Percentiles rank a stretch among this genome's conserved stretches.
Evolutionary conservation across 2,888 invertebrate genomes (phyloP).

Genomic region (Dermolepida albohirtum): DNA sequence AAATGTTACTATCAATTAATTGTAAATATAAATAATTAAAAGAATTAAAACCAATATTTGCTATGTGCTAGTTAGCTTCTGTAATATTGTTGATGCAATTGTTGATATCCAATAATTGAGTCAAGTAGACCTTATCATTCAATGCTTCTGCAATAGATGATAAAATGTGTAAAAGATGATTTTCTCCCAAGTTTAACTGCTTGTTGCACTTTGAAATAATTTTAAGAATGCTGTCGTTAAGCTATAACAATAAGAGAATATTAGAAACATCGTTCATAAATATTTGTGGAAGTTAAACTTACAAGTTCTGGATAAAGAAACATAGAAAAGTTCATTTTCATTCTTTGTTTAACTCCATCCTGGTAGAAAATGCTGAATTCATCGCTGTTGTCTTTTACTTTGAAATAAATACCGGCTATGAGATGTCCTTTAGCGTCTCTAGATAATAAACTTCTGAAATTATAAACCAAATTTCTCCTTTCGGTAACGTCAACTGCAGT

Average conservation of each 20-base stretch:
- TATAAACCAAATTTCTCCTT: conserved; percentile 88
- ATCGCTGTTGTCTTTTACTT: conserved; percentile 70
- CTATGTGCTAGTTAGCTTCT: conserved; percentile 74
- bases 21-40: conserved; percentile 26
- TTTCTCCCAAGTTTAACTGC: conserved; percentile 76
- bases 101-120: conserved; percentile 83
- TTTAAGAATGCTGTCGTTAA: conserved; percentile 72
- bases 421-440: conserved; percentile 87
- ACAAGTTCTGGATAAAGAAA: conserved; percentile 74
- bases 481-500: conserved; percentile 89
- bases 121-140: conserved; percentile 78
- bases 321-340: conserved; percentile 80
- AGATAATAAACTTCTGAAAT: conserved; percentile 82
- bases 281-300: conserved; percentile 45
- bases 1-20: neutral
- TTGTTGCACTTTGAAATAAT: conserved; percentile 77
- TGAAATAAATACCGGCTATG: conserved; percentile 87
- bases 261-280: neutral
- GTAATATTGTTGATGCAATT: conserved; percentile 83
- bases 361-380: conserved; percentile 87
- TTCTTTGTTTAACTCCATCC: conserved; percentile 73
- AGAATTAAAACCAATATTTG: conserved; percentile 40
- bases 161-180: conserved; percentile 73
- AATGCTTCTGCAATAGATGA: conserved; percentile 76
- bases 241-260: conserved; percentile 63